Conservation (phyloP, 1,140 invertebrate species). For the Drosophila teissieri region DNA sequence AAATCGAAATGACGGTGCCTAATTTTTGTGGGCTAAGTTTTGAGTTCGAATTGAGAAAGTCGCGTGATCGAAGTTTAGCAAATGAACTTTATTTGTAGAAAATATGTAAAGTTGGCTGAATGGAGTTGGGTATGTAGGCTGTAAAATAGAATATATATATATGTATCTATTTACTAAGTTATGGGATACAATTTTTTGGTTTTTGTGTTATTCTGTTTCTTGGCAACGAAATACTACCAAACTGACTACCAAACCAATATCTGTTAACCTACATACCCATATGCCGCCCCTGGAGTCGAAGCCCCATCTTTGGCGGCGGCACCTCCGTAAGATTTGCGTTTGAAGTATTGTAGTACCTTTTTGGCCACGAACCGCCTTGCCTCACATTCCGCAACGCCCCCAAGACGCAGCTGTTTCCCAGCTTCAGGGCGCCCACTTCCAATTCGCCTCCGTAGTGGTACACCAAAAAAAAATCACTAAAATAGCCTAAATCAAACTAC, state of each 20-base stretch:
- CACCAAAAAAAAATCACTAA: background rate
- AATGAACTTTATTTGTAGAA: background rate
- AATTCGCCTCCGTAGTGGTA: background rate
- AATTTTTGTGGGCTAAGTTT: background rate
- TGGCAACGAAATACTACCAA: background rate
- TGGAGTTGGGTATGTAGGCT: background rate
- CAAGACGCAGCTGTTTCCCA: constrained; percentile 31
- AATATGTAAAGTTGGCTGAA: background rate
- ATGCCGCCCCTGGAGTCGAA: background rate
- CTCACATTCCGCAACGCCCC: constrained; percentile 32
- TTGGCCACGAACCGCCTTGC: constrained; percentile 7
- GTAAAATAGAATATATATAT: too few species aligned
- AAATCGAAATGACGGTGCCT: background rate
- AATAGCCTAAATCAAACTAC: too few species aligned
- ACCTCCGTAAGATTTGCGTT: background rate
- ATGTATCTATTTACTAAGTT: too few species aligned
- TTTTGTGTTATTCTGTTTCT: too few species aligned
- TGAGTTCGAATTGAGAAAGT: constrained; percentile 13
- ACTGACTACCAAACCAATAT: constrained; percentile 11
- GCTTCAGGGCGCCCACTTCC: constrained; percentile 1
- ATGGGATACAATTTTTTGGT: too few species aligned
- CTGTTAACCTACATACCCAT: background rate
- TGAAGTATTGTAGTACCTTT: constrained; percentile 6
- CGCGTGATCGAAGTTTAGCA: background rate
- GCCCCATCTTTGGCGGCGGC: constrained; percentile 9